Evolutionary conservation across 2,888 invertebrate species (phyloP).

Genomic region (Dolichomitus sp.): DNA sequence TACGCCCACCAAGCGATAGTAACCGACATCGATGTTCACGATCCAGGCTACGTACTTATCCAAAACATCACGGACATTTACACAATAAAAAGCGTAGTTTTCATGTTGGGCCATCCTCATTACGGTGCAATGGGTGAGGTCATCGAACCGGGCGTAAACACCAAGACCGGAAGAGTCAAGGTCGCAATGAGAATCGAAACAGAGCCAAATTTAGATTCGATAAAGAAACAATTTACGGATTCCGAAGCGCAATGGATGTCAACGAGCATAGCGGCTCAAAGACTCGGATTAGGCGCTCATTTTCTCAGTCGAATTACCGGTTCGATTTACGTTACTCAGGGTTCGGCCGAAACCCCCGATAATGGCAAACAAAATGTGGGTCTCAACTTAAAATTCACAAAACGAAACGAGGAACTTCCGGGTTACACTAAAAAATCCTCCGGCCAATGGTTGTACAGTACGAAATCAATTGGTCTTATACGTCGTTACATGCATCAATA

Average conservation of each 20-base stretch:
- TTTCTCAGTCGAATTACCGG: conserved; percentile 96
- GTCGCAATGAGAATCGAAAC: conserved; percentile 87
- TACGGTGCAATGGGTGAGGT: conserved; percentile 93
- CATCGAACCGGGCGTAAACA: conserved; percentile 87
- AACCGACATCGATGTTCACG: conserved; percentile 86
- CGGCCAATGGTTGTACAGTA: conserved; percentile 93
- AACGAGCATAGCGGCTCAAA: conserved; percentile 88
- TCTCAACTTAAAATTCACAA: conserved; percentile 96
- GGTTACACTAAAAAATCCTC: conserved; percentile 93
- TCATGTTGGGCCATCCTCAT: conserved; percentile 92
- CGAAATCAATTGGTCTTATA: conserved; percentile 91
- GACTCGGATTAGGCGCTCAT: conserved; percentile 90
- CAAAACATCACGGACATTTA: conserved; percentile 89
- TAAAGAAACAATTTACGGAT: conserved; percentile 78
- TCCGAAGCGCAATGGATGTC: conserved; percentile 87
- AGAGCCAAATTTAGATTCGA: conserved; percentile 87
- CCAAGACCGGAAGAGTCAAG: conserved; percentile 89
- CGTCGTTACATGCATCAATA: conserved; percentile 90
- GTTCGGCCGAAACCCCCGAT: conserved; percentile 67
- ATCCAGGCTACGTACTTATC: conserved; percentile 84
- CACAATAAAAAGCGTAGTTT: conserved; percentile 90
- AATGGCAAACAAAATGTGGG: conserved; percentile 91
- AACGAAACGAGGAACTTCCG: conserved; percentile 91
- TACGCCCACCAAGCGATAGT: conserved; percentile 92
- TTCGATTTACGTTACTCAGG: conserved; percentile 90